A percentile compares a stretch with the other conserved stretches of the same genome.
Conservation (phyloP, 1,140 invertebrate species). For the Drosophila lini region DNA sequence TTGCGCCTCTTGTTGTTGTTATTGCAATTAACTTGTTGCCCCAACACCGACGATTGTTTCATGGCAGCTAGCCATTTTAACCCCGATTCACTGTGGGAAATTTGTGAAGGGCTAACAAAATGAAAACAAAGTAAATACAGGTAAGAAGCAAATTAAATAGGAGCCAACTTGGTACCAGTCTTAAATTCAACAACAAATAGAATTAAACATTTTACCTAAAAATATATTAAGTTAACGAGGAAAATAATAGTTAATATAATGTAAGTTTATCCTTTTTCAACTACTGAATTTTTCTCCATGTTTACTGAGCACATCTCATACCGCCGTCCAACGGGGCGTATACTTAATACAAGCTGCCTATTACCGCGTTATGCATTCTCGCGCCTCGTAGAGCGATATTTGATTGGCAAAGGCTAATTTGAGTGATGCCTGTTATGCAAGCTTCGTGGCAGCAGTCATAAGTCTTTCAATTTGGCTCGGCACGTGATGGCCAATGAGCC, state of each 20-base stretch:
- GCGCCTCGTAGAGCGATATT: slow-evolving; percentile 48
- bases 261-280: background rate
- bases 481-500: slow-evolving; percentile 50
- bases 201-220: too few species aligned
- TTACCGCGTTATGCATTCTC: slow-evolving; percentile 47
- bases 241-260: too few species aligned
- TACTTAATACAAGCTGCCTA: slow-evolving; percentile 40
- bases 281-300: background rate
- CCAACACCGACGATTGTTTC: slow-evolving; percentile 24
- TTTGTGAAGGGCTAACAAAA: background rate
- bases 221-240: too few species aligned
- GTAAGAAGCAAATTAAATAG: background rate
- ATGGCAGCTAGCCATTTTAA: slow-evolving; percentile 38
- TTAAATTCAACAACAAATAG: too few species aligned
- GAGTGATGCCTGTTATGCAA: slow-evolving; percentile 21
- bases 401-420: slow-evolving; percentile 75
- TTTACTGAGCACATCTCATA: slow-evolving; percentile 21
- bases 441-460: slow-evolving; percentile 34
- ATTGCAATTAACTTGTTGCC: slow-evolving; percentile 74
- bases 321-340: slow-evolving; percentile 40
- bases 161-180: background rate
- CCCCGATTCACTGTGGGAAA: slow-evolving; percentile 3
- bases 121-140: background rate
- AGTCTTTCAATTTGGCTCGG: slow-evolving; percentile 67
- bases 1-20: slow-evolving; percentile 25